These are phyloP conservation scores for Progne subis DNA, from an alignment of 2,113 vertebrate genomes.

Conservation along the genomic window DNA sequence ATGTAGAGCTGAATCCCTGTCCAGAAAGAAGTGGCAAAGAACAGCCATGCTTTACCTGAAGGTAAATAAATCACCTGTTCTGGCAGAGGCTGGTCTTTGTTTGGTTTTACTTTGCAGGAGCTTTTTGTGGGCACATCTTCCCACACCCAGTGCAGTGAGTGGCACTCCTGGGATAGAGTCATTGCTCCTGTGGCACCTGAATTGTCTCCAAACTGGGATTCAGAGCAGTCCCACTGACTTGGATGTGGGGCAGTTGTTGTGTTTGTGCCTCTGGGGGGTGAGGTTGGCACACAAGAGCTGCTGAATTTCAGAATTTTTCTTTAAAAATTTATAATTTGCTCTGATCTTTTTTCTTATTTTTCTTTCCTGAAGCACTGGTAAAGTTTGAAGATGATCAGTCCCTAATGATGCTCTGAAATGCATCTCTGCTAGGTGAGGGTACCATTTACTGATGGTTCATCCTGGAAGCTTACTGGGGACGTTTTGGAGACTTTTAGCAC, in stretches of 20 bases:
- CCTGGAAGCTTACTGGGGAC: neutral
- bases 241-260: neutral
- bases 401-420: neutral
- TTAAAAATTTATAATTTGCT: neutral
- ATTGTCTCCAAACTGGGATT: neutral
- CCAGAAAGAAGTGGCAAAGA: neutral
- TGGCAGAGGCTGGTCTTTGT: neutral
- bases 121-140: neutral
- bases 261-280: neutral
- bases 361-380: neutral
- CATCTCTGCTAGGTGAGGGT: neutral
- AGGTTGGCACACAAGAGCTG: neutral
- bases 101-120: neutral
- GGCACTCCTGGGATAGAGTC: neutral
- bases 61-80: neutral
- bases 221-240: neutral
- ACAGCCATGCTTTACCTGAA: neutral
- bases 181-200: rapidly evolving
- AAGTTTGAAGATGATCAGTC: neutral
- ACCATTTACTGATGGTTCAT: neutral
- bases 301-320: neutral
- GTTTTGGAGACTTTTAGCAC: neutral
- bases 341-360: neutral
- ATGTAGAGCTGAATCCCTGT: neutral
- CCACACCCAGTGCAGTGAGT: neutral